Base-by-base conservation (phyloP, 2,797 vertebrate genomes). In the Mus spretus region DNA sequence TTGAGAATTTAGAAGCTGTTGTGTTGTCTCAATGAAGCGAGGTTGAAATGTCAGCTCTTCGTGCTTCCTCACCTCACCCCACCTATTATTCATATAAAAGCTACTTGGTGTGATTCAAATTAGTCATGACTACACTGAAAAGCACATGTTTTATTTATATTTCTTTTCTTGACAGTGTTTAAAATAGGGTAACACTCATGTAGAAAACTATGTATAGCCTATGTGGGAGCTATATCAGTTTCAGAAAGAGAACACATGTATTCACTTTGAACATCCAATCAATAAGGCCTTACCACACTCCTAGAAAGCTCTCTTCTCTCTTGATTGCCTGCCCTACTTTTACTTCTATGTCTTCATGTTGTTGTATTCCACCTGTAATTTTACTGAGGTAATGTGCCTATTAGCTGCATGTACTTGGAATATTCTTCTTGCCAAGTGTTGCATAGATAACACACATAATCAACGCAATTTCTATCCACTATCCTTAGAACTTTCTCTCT, bases 111-210 rank as follows among this genome's bases (percentile, higher is more conserved):
- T 79, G 15, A 88, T 95, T 94, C 31, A 50, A 57, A 19, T 94
- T 94, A 40, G 50, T 28, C 26, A 44, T 94, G 14, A 57, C 65
- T 92, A 59, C 24, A 57, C 5, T 44, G n/a, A 93, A 65, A 90
- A 90, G n/a, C 37, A 47, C 50, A 67, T 34, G 31, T 7, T 92
- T 91, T 72, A 65, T 61, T 83, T 82, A 47, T 91, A 91, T 82
- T 95, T 92, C 90, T 44, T 91, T 96, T 87, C 91, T 61, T 55
- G 14, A 61, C 89, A 95, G 93, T 81, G 22, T 84, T 96, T 96
- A 78, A 94, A 93, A 81, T 81, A 87, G 6, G 83, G 74, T 72
- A 94, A 37, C 11, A 61, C 63, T 28, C 63, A 93, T 78, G 75
- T 86, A 85, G 40, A 47, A 84, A 95, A 90, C 34, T n/a, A 15